A percentile compares a stretch with the other conserved stretches of the same genome.
These are phyloP conservation scores for Eupleurogrammus muticus DNA, from an alignment of 2,797 vertebrate genomes.

Conservation along the genomic window DNA sequence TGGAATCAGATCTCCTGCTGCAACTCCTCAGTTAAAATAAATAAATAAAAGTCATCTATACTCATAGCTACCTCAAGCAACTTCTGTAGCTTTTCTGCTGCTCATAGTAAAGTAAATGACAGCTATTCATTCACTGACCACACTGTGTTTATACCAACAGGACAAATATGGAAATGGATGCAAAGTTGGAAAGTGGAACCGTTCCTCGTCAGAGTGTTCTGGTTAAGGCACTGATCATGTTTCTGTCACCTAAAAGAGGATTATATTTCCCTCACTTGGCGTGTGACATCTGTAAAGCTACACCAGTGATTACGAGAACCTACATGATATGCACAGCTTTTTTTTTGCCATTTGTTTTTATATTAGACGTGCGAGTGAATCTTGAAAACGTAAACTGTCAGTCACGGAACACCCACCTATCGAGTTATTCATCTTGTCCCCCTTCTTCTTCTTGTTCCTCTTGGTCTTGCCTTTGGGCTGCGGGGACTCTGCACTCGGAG, in stretches of 20 bases:
- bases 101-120: constrained; percentile 1
- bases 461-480: constrained; percentile 94
- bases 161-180: constrained; percentile 13
- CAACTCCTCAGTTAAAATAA: not conserved
- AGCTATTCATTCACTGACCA: not conserved
- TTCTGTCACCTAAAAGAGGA: not conserved
- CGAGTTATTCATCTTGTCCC: constrained; percentile 91
- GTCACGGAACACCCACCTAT: constrained; percentile 86
- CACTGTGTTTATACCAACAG: constrained; percentile 3
- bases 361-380: not conserved
- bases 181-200: not conserved
- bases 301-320: not conserved
- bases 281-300: not conserved
- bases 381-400: not conserved
- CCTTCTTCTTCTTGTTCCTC: constrained; percentile 98
- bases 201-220: not conserved
- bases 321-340: not conserved
- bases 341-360: not conserved
- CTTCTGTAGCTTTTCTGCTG: not conserved
- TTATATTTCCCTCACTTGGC: not conserved
- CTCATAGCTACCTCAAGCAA: not conserved
- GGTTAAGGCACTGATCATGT: not conserved
- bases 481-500: constrained; percentile 86
- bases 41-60: no score
- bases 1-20: not conserved